Conservation (phyloP, 2,888 invertebrate species). For the Cataglyphis albicans region DNA sequence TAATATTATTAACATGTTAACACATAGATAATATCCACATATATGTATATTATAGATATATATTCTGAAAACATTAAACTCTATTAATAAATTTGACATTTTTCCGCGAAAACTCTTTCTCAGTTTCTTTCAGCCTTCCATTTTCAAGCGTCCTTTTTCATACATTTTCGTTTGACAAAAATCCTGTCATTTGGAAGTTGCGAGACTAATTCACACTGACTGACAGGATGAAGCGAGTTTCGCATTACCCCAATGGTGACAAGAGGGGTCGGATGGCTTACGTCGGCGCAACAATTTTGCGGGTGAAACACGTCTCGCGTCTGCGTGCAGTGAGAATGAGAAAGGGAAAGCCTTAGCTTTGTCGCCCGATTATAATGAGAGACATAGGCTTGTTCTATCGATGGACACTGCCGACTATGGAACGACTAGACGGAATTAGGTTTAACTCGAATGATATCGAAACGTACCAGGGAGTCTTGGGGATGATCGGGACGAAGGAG, state of each 20-base stretch:
- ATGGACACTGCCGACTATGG: conserved; percentile 61
- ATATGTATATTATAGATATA: neutral
- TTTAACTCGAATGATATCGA: conserved; percentile 77
- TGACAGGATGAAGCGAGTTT: conserved; percentile 15
- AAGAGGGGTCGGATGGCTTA: conserved; percentile 5
- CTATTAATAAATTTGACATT: neutral
- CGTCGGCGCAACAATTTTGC: conserved; percentile 49
- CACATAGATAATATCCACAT: too few relatives aligned
- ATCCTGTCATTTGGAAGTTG: neutral
- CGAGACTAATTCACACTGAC: conserved; percentile 30
- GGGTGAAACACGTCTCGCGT: conserved; percentile 41
- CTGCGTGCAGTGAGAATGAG: neutral
- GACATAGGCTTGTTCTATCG: conserved; percentile 63
- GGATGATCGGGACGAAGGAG: conserved; percentile 48
- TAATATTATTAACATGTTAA: neutral
- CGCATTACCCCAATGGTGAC: conserved; percentile 17
- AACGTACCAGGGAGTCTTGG: conserved; percentile 66
- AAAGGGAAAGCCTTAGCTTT: conserved; percentile 66
- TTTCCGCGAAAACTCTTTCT: neutral
- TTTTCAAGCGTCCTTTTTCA: neutral
- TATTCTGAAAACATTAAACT: neutral
- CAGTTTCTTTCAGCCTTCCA: neutral
- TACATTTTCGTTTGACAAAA: conserved; percentile 8
- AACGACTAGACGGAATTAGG: conserved; percentile 76
- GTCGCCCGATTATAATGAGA: conserved; percentile 79